Conservation (phyloP, 2,113 vertebrate genomes). For the Muntiacus reevesi region DNA sequence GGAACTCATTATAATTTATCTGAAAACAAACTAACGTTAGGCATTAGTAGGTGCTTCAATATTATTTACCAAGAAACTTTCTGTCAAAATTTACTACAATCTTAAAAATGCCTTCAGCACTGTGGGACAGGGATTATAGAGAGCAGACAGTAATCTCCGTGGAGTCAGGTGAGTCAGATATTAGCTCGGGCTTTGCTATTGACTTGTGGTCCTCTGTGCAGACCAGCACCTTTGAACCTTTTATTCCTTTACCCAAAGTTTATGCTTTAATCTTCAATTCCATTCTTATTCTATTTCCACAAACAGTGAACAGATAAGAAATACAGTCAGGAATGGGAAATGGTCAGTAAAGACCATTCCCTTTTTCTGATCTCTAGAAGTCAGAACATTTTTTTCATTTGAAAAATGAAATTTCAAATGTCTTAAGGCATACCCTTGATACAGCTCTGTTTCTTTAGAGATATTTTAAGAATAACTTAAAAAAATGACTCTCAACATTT, state of each 20-base stretch:
- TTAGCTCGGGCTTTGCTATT: slow-evolving; percentile 16
- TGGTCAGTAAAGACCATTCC: not conserved
- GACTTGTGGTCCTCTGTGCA: not conserved
- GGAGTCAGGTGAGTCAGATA: not conserved
- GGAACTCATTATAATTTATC: not conserved
- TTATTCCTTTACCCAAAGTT: not conserved
- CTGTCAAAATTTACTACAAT: slow-evolving; percentile 32
- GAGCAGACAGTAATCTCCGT: not conserved
- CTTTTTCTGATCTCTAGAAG: not conserved
- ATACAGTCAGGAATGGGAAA: not conserved
- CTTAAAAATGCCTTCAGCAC: slow-evolving; percentile 1
- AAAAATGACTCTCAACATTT: slow-evolving; percentile 35
- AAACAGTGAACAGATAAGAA: slow-evolving; percentile 16
- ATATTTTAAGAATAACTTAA: not conserved
- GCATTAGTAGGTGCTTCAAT: not conserved
- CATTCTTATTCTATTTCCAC: slow-evolving; percentile 15
- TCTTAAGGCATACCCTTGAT: not conserved
- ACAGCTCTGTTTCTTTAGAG: slow-evolving; percentile 8
- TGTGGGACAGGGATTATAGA: not conserved
- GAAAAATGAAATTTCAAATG: slow-evolving; percentile 41
- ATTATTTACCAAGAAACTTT: slow-evolving; percentile 21
- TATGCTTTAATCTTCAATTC: not conserved
- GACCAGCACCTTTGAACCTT: not conserved
- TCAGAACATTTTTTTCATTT: not conserved
- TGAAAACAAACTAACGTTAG: slow-evolving; percentile 6